A percentile compares a stretch with the other conserved stretches of the same genome.
phyloP scores from a whole-genome alignment of 1,140 invertebrate species.

The Drosophila nigrodunni region DNA sequence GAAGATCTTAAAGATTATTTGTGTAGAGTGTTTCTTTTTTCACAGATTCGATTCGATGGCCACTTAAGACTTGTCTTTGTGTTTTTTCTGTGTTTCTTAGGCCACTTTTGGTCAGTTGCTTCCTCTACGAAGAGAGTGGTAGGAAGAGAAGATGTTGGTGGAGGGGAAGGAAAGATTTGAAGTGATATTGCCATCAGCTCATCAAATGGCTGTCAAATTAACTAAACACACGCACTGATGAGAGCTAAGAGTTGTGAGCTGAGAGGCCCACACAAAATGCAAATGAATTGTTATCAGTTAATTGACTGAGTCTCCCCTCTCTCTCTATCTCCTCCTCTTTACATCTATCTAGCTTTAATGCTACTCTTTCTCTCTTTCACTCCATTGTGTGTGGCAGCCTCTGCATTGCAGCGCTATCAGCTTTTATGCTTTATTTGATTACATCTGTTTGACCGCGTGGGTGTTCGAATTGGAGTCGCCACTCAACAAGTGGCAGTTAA shows the following conservation, averaged over 20 bases:
- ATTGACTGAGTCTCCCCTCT: constrained; percentile 24
- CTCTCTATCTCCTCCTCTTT: background rate
- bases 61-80: constrained; percentile 27
- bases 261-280: constrained; percentile 63
- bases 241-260: background rate
- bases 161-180: constrained; percentile 5
- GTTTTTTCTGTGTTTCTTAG: constrained; percentile 3
- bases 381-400: constrained; percentile 20
- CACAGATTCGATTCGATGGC: constrained; percentile 39
- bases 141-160: constrained; percentile 9
- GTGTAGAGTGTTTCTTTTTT: constrained; percentile 29
- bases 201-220: constrained; percentile 76
- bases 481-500: constrained; percentile 73
- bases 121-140: constrained; percentile 22
- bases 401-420: constrained; percentile 59
- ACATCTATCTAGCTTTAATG: background rate
- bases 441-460: constrained; percentile 54
- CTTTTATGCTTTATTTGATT: constrained; percentile 69
- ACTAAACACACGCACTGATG: constrained; percentile 57
- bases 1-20: constrained; percentile 33
- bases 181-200: constrained; percentile 38
- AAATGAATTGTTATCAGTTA: constrained; percentile 79
- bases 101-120: constrained; percentile 3
- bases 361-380: background rate
- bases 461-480: constrained; percentile 53